A percentile compares a stretch with the other conserved stretches of the same genome.
Conservation (phyloP, 1,140 invertebrate genomes). For the Tigriopus japonicus region DNA sequence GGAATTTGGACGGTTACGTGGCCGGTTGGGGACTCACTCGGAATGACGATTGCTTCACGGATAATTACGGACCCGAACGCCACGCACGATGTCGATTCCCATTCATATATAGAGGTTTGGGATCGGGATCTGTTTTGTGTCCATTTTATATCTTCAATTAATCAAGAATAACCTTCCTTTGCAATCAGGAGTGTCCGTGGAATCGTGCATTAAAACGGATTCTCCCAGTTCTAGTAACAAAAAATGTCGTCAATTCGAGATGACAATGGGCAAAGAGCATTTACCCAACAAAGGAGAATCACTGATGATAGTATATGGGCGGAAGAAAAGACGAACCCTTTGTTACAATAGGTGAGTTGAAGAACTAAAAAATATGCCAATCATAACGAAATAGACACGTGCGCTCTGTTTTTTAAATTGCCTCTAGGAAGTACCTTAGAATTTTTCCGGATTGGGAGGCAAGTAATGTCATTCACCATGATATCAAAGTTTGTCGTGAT, state of each 20-base stretch:
- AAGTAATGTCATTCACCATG: too few species aligned
- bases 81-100: background rate
- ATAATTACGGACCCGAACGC: background rate
- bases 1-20: background rate
- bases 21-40: background rate
- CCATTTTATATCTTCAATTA: too few species aligned
- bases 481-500: too few species aligned
- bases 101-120: background rate
- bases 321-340: background rate
- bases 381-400: too few species aligned
- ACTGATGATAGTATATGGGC: background rate
- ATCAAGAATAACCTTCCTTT: too few species aligned
- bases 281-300: background rate
- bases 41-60: background rate
- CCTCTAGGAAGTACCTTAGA: too few species aligned
- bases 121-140: too few species aligned
- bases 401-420: too few species aligned
- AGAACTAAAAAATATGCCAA: too few species aligned
- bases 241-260: background rate
- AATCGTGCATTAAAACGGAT: too few species aligned
- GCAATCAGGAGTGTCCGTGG: too few species aligned
- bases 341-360: background rate
- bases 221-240: background rate
- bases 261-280: background rate
- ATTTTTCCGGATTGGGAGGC: too few species aligned